Conservation (phyloP, 2,888 invertebrate species). For the Formica aserva region DNA sequence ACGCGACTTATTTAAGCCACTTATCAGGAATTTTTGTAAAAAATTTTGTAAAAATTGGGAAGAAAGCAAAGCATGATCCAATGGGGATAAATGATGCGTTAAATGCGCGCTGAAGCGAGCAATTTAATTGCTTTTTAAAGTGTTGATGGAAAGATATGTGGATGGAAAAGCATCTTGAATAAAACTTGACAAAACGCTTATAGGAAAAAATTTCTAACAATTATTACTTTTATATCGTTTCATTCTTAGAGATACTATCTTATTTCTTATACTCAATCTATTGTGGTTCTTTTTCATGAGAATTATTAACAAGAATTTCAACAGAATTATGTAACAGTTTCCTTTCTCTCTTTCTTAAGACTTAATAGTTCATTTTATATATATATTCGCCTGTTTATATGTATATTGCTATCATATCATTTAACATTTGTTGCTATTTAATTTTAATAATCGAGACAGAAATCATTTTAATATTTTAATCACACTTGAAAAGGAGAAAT, state of each 20-base stretch:
- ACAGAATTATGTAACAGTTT: neutral
- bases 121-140: constrained; percentile 31
- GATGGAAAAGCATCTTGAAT: constrained; percentile 3
- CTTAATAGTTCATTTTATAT: constrained; percentile 5
- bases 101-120: constrained; percentile 10
- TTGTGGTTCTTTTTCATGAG: neutral
- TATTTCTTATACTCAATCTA: neutral
- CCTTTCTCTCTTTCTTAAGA: neutral
- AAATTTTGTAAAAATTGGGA: constrained; percentile 31
- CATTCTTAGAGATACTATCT: neutral
- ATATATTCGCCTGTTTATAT: neutral
- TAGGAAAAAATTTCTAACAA: neutral
- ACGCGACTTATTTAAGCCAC: constrained; percentile 7
- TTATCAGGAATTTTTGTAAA: constrained; percentile 13
- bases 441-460: neutral
- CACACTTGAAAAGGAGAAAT: neutral
- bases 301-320: constrained; percentile 12
- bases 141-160: neutral
- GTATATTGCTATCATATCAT: neutral
- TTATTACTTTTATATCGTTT: neutral
- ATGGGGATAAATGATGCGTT: constrained; percentile 22
- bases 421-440: neutral
- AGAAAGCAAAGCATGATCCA: neutral
- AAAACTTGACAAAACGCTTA: neutral
- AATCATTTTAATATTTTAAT: neutral